Evolutionary conservation across 2,888 invertebrate genomes (phyloP).

Genomic region (Caenorhabditis zanzibari): DNA sequence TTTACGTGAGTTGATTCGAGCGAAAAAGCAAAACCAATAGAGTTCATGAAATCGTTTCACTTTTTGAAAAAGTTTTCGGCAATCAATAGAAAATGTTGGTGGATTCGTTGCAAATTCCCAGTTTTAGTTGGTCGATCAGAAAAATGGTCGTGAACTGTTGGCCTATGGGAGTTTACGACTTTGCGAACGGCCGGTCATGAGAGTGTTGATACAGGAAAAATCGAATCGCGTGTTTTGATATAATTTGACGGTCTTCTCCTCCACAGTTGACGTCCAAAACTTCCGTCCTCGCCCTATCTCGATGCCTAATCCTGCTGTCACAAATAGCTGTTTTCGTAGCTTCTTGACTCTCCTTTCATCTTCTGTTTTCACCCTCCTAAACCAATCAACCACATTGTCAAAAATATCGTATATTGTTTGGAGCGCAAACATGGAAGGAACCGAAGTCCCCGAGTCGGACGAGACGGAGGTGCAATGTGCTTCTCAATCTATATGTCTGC

Average conservation of each 20-base stretch:
- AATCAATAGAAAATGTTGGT: too few species aligned
- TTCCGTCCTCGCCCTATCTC: constrained; percentile 38
- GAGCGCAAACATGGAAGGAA: constrained; percentile 50
- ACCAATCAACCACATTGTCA: constrained; percentile 47
- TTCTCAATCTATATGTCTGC: constrained; percentile 29
- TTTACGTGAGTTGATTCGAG: too few species aligned
- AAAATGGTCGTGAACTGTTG: constrained; percentile 49
- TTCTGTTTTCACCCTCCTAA: constrained; percentile 32
- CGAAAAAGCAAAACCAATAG: too few species aligned
- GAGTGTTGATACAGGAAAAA: constrained; percentile 20
- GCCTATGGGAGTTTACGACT: constrained; percentile 43
- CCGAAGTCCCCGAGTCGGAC: constrained; percentile 17
- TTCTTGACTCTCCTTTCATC: constrained; percentile 18
- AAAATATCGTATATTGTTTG: constrained; percentile 53
- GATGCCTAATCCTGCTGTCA: constrained; percentile 48
- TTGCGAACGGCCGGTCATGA: constrained; percentile 42
- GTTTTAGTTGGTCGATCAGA: constrained; percentile 1
- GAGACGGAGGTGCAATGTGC: constrained; percentile 32
- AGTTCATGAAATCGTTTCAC: too few species aligned
- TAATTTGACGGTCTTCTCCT: constrained; percentile 38
- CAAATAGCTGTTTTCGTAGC: constrained; percentile 49
- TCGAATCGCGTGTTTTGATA: constrained; percentile 54
- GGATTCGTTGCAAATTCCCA: constrained; percentile 18
- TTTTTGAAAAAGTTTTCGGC: too few species aligned
- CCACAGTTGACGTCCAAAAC: constrained; percentile 41